Percentiles rank a stretch among this genome's conserved stretches.
phyloP scores from a whole-genome alignment of 35 echinoderm and acorn worm genomes.

The Hemicentrotus pulcherrimus region DNA sequence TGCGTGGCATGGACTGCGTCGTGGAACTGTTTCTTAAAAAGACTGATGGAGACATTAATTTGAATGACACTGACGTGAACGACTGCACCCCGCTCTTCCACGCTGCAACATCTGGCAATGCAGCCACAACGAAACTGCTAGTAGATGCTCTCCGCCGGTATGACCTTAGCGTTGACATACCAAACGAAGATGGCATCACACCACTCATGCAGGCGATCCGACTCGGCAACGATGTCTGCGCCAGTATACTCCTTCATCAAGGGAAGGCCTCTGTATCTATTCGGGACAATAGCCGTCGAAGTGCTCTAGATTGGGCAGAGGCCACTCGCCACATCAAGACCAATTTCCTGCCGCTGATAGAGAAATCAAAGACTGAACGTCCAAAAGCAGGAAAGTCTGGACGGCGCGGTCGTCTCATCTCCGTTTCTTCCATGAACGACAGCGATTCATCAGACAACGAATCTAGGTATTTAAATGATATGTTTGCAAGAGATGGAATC shows the following conservation, averaged over 20 bases:
- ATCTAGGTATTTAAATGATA: neutral
- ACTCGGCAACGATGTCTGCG: slow-evolving; percentile 72
- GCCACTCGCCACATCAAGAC: slow-evolving; percentile 11
- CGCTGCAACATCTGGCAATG: slow-evolving; percentile 78
- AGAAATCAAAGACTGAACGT: neutral
- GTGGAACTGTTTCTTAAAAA: slow-evolving; percentile 53
- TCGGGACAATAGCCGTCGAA: slow-evolving; percentile 61
- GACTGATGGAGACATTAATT: slow-evolving; percentile 68
- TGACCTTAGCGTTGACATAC: slow-evolving; percentile 70
- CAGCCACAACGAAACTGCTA: slow-evolving; percentile 66
- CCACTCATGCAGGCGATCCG: slow-evolving; percentile 87
- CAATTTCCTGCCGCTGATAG: slow-evolving; percentile 22
- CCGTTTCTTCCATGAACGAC: neutral
- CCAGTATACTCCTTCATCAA: slow-evolving; percentile 81
- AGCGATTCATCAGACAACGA: slow-evolving; percentile 21
- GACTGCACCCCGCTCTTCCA: slow-evolving; percentile 80
- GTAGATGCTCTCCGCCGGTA: slow-evolving; percentile 65
- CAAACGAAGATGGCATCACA: slow-evolving; percentile 76
- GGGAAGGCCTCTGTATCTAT: slow-evolving; percentile 74
- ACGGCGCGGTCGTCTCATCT: neutral
- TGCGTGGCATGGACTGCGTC: slow-evolving; percentile 60
- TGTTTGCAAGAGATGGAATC: neutral
- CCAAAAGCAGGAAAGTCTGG: neutral
- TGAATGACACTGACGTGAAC: slow-evolving; percentile 76
- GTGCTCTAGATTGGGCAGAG: slow-evolving; percentile 75